Evolutionary conservation across 2,797 vertebrate species (phyloP).

Genomic region (Acipenser ruthenus): DNA sequence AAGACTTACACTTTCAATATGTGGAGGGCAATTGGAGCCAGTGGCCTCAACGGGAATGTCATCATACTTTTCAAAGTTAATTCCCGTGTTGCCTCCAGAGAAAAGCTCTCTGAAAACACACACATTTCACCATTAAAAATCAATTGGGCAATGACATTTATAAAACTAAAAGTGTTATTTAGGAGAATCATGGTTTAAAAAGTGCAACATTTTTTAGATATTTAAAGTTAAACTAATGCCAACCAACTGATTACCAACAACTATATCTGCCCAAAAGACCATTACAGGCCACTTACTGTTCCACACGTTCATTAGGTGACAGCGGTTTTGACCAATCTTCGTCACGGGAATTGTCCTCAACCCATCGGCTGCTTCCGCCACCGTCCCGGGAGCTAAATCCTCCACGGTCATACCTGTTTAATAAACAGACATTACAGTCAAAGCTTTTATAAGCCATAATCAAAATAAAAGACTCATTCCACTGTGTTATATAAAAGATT

Average conservation of each 20-base stretch:
- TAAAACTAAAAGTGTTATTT: too few relatives aligned
- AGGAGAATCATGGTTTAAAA: too few relatives aligned
- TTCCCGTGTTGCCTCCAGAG: conserved; percentile 89
- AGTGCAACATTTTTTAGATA: too few relatives aligned
- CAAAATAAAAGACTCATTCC: too few relatives aligned
- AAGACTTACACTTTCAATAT: conserved; percentile 87
- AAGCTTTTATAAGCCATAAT: too few relatives aligned
- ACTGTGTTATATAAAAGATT: too few relatives aligned
- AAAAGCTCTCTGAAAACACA: conserved; percentile 76
- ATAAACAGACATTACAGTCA: background rate
- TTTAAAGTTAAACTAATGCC: too few relatives aligned
- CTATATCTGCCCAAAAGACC: too few relatives aligned
- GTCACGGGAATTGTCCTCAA: conserved; percentile 72
- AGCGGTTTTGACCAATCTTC: conserved; percentile 92
- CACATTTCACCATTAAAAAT: too few relatives aligned
- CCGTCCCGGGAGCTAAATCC: conserved; percentile 42
- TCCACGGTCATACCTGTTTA: conserved; percentile 70
- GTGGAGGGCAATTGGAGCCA: conserved; percentile 81
- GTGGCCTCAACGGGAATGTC: conserved; percentile 98
- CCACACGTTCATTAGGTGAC: conserved; percentile 82
- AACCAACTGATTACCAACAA: too few relatives aligned
- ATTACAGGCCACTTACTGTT: conserved; percentile 64
- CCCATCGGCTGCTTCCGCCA: conserved; percentile 84
- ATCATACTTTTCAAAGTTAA: conserved; percentile 98
- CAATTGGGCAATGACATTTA: too few relatives aligned